Percentiles rank a stretch among this genome's conserved stretches.
Conservation (phyloP, 2,797 vertebrate genomes). For the Lacerta viridis region DNA sequence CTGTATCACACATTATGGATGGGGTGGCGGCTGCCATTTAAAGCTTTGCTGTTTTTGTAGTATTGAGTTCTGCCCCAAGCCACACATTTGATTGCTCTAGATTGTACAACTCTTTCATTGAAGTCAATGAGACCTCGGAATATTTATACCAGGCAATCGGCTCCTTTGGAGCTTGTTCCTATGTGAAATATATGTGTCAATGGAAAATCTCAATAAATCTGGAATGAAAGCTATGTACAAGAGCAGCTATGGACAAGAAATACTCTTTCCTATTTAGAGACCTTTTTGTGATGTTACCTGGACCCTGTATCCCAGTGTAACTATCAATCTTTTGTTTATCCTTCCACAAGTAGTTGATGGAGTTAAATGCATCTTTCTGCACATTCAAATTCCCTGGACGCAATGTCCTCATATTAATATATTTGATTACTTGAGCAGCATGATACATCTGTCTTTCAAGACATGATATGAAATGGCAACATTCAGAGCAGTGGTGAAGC, state of each 20-base stretch:
- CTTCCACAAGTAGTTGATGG: background rate
- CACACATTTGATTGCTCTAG: background rate
- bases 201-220: background rate
- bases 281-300: background rate
- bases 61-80: background rate
- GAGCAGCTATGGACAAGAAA: background rate
- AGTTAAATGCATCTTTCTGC: background rate
- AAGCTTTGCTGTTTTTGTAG: background rate
- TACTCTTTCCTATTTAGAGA: background rate
- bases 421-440: background rate
- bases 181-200: background rate
- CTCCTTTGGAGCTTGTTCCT: background rate
- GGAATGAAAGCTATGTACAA: background rate
- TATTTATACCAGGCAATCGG: background rate
- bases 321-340: background rate
- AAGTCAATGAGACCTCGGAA: background rate
- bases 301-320: background rate
- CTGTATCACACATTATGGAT: background rate
- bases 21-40: background rate
- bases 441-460: background rate
- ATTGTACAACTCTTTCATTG: background rate
- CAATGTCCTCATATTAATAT: background rate
- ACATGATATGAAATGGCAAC: conserved; percentile 10
- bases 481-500: background rate
- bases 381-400: background rate